Conservation (phyloP, 2,797 vertebrate genomes). For the Vespertilio murinus region DNA sequence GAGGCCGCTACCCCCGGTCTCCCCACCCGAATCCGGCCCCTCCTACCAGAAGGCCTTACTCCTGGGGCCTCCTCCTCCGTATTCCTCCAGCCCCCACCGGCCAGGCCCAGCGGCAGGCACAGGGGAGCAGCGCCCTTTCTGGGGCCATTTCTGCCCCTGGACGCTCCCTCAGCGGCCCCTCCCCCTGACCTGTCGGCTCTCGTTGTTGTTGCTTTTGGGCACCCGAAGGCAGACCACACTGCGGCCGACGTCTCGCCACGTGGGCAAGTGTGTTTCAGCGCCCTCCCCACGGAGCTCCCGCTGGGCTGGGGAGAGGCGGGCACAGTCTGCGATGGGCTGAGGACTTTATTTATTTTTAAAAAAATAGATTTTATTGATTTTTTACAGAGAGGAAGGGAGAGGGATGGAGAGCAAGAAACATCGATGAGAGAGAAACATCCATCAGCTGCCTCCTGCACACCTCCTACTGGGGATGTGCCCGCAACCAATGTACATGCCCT, state of each 20-base stretch:
- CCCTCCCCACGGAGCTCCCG: neutral
- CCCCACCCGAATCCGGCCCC: neutral
- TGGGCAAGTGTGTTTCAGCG: no score
- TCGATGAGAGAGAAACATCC: no score
- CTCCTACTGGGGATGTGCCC: no score
- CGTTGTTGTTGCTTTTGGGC: neutral
- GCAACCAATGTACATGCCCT: no score
- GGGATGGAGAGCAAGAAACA: no score
- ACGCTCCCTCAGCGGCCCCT: accelerated
- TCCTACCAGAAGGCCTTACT: neutral
- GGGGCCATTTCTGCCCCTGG: neutral
- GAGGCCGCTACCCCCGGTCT: neutral
- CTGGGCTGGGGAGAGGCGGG: neutral
- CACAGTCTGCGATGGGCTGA: neutral
- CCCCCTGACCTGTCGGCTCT: neutral
- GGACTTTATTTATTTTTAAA: neutral
- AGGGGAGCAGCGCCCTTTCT: neutral
- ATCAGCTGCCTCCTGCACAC: no score
- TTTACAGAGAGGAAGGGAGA: no score
- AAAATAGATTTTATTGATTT: no score
- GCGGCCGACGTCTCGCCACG: accelerated
- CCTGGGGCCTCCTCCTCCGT: accelerated
- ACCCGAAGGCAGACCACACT: neutral
- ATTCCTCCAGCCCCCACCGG: neutral
- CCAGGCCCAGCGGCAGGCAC: neutral